A percentile compares a stretch with the other conserved stretches of the same genome.
These are phyloP conservation scores for Onychorhynchus coronatus DNA, from an alignment of 2,113 vertebrate species.

Conservation along the genomic window DNA sequence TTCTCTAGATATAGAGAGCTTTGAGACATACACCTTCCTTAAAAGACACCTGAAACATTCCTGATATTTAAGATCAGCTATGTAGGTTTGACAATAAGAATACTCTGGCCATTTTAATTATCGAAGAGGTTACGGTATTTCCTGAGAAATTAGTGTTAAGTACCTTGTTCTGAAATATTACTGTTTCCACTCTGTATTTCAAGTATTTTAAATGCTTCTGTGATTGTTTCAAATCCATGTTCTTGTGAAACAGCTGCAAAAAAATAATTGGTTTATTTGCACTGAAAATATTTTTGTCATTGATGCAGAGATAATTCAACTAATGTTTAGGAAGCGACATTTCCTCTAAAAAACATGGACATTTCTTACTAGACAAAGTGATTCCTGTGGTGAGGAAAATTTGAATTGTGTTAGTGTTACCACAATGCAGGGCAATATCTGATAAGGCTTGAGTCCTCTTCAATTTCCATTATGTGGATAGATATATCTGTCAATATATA, in stretches of 20 bases:
- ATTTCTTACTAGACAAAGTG: background rate
- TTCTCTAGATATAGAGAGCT: background rate
- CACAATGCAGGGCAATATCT: background rate
- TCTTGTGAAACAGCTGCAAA: background rate
- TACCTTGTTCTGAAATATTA: background rate
- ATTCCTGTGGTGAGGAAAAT: background rate
- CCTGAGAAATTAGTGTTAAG: background rate
- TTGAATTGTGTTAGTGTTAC: background rate
- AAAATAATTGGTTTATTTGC: background rate
- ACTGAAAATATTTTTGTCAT: background rate
- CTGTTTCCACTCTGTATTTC: background rate
- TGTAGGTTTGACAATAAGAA: background rate
- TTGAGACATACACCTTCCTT: background rate
- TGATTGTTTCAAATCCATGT: background rate
- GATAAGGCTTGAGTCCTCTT: background rate
- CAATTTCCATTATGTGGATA: background rate
- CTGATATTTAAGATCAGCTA: background rate
- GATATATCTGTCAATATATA: background rate
- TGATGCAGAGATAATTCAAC: background rate
- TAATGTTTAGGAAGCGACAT: background rate
- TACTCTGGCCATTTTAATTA: background rate
- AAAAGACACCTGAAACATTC: background rate
- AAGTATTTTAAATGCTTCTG: background rate
- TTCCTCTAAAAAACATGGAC: background rate
- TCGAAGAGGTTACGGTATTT: background rate